A percentile compares a stretch with the other conserved stretches of the same genome.
Evolutionary conservation across 2,888 invertebrate genomes (phyloP).

Genomic region (Heliothis peltigera): DNA sequence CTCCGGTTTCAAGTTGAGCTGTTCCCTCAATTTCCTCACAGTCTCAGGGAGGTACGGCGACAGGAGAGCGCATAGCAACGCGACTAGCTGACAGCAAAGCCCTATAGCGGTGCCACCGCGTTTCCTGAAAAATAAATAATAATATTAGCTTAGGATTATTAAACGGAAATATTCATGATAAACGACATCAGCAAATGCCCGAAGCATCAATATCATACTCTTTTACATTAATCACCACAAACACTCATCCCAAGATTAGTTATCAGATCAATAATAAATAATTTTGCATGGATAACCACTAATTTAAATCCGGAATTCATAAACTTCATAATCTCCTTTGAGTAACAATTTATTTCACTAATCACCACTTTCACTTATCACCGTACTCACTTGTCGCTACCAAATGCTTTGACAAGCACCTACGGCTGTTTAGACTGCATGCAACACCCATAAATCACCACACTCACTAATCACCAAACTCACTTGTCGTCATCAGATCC

Average conservation of each 20-base stretch:
- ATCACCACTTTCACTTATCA: background rate
- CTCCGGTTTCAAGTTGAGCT: conserved; percentile 91
- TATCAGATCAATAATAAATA: no score
- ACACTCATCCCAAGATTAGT: no score
- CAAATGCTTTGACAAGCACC: conserved; percentile 96
- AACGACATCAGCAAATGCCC: no score
- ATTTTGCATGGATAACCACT: no score
- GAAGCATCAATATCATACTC: no score
- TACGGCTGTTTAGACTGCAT: conserved; percentile 97
- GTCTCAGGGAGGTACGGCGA: conserved; percentile 98
- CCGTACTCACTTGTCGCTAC: conserved; percentile 92
- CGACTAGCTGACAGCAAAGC: conserved; percentile 92
- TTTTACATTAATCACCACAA: no score
- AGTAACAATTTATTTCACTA: no score
- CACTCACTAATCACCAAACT: conserved; percentile 56
- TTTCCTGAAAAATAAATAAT: conserved; percentile 63
- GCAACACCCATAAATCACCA: background rate
- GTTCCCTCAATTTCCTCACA: conserved; percentile 91
- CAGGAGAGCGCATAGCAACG: conserved; percentile 94
- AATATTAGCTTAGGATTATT: no score
- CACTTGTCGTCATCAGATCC: conserved; percentile 94
- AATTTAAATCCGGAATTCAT: no score
- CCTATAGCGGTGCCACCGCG: conserved; percentile 96
- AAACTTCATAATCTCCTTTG: no score
- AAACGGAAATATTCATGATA: no score